Conservation (phyloP, 2,113 vertebrate species). For the Pelmatolapia mariae region DNA sequence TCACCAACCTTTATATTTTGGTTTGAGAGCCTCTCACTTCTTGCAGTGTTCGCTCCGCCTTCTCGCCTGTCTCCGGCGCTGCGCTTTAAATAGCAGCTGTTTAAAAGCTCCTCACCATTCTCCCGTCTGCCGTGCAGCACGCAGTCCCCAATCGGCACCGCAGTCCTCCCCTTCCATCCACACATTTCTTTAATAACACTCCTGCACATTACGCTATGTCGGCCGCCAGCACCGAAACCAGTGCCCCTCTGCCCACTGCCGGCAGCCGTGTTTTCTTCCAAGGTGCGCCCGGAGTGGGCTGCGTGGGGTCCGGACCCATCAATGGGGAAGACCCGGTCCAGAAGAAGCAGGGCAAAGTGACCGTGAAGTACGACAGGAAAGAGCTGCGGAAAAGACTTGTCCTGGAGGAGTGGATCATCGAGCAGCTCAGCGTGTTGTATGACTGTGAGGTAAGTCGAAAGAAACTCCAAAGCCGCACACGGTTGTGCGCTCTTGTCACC, state of each 20-base stretch:
- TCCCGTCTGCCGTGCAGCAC: slow-evolving; percentile 25
- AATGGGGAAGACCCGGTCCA: slow-evolving; percentile 77
- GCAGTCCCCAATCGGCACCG: background rate
- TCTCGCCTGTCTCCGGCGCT: slow-evolving; percentile 50
- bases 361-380: slow-evolving; percentile 95
- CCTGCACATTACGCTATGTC: slow-evolving; percentile 60
- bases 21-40: background rate
- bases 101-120: slow-evolving; percentile 53
- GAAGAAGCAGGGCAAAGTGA: slow-evolving; percentile 93
- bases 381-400: slow-evolving; percentile 92
- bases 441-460: slow-evolving; percentile 84
- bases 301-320: slow-evolving; percentile 66
- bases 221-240: slow-evolving; percentile 73
- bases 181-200: background rate
- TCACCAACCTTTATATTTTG: background rate
- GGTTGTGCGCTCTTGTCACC: background rate
- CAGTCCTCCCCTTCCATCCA: slow-evolving; percentile 38
- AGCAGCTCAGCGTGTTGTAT: slow-evolving; percentile 91
- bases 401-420: slow-evolving; percentile 96
- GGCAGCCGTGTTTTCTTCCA: slow-evolving; percentile 88
- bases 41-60: slow-evolving; percentile 54
- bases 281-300: slow-evolving; percentile 70
- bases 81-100: slow-evolving; percentile 80
- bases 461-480: background rate
- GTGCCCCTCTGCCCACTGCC: slow-evolving; percentile 64